These are phyloP conservation scores for Etia nguti DNA, from an alignment of 2,113 vertebrate genomes.

Conservation along the genomic window DNA sequence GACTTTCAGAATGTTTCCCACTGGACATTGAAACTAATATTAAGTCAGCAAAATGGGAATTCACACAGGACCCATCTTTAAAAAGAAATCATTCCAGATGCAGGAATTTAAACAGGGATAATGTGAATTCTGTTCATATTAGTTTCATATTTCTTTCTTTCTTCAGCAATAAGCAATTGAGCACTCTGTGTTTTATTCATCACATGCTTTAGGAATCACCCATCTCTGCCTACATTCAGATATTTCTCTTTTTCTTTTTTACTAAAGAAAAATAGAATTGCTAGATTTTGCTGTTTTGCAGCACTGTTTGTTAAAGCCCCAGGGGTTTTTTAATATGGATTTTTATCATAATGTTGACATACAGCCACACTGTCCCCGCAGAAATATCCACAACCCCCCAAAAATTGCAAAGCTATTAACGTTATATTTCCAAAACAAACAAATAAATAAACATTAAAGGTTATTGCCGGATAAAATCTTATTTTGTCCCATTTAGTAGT, in stretches of 20 bases:
- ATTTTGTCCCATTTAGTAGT: background rate
- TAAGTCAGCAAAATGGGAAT: background rate
- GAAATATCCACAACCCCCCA: background rate
- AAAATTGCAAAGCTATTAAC: background rate
- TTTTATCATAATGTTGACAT: constrained; percentile 31
- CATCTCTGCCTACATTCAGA: constrained; percentile 31
- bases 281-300: constrained; percentile 32
- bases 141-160: constrained; percentile 2
- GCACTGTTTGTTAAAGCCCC: constrained; percentile 6
- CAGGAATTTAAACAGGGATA: background rate
- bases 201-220: constrained; percentile 15
- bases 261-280: constrained; percentile 33
- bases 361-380: background rate
- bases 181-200: constrained; percentile 12
- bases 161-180: background rate
- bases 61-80: background rate
- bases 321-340: constrained; percentile 31
- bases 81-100: background rate
- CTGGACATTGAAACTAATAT: background rate
- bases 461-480: background rate
- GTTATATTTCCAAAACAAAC: background rate
- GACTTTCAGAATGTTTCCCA: background rate
- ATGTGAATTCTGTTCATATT: constrained; percentile 12
- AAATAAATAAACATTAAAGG: background rate
- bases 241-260: background rate